phyloP scores from a whole-genome alignment of 1,140 invertebrate species.

The Halesus radiatus region DNA sequence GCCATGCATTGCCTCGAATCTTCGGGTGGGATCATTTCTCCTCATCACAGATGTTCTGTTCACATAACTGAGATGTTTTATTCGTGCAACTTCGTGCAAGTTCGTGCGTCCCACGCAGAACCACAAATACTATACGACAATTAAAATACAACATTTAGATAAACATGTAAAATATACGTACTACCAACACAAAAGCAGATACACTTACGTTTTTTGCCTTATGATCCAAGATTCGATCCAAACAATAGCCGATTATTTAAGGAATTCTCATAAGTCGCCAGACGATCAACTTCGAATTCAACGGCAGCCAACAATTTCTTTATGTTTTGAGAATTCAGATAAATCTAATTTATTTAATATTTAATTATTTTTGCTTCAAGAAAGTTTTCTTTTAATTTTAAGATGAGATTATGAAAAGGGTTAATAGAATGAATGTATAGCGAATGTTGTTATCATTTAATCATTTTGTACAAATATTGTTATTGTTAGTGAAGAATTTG shows the following conservation, averaged over 20 bases:
- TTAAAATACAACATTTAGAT: constrained; percentile 20
- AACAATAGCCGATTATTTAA: neutral
- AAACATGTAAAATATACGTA: constrained; percentile 4
- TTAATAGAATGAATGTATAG: neutral
- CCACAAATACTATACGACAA: constrained; percentile 10
- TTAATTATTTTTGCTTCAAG: neutral
- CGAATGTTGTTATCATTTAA: too few relatives aligned
- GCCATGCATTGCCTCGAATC: constrained; percentile 11
- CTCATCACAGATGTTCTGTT: constrained; percentile 46
- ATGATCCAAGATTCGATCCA: neutral
- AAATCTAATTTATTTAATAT: neutral
- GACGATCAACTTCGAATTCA: neutral
- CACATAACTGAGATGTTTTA: constrained; percentile 51
- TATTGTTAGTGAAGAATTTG: constrained; percentile 11
- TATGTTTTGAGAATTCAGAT: neutral
- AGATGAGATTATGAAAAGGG: neutral
- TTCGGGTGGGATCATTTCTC: neutral
- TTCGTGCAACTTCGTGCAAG: constrained; percentile 54
- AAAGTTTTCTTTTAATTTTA: neutral
- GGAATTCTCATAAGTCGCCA: neutral
- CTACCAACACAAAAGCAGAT: neutral
- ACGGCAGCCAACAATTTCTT: neutral
- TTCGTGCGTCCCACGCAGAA: constrained; percentile 39
- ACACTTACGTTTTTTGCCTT: constrained; percentile 15
- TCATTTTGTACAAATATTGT: too few relatives aligned